phyloP scores from a whole-genome alignment of 2,113 vertebrate genomes.

The Peucedramus taeniatus region DNA sequence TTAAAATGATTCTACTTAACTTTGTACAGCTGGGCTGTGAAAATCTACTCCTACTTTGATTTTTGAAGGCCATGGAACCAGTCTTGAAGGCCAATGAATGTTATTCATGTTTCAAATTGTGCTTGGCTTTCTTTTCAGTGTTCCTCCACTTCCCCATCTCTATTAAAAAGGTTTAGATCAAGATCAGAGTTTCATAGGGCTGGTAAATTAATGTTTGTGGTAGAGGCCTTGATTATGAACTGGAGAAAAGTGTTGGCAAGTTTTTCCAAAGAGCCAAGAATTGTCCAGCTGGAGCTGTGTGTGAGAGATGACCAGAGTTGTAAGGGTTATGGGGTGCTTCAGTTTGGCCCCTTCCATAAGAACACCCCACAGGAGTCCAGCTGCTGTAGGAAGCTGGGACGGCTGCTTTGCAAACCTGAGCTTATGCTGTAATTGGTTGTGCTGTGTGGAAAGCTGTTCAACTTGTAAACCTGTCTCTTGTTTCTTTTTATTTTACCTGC shows the following conservation, averaged over 20 bases:
- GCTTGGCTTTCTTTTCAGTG: background rate
- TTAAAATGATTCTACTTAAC: background rate
- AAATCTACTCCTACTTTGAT: background rate
- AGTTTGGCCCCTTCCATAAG: background rate
- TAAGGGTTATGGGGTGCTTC: background rate
- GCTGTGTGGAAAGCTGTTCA: slow-evolving; percentile 36
- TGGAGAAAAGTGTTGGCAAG: background rate
- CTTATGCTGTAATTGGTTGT: slow-evolving; percentile 19
- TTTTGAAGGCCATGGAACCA: background rate
- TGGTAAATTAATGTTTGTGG: background rate
- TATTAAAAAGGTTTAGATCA: background rate
- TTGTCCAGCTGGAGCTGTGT: background rate
- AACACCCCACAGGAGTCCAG: background rate
- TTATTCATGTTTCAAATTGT: background rate
- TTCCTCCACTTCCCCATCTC: background rate
- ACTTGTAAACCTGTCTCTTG: slow-evolving; percentile 56
- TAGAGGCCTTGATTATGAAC: background rate
- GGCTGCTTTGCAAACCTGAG: background rate
- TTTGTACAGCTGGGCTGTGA: background rate
- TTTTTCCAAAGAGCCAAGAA: background rate
- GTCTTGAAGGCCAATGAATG: background rate
- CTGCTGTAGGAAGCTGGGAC: background rate
- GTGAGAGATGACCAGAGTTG: background rate
- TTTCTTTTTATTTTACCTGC: slow-evolving; percentile 72
- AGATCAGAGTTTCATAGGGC: background rate